Conservation (phyloP, 2,797 vertebrate species). For the Diplodus sargus region DNA sequence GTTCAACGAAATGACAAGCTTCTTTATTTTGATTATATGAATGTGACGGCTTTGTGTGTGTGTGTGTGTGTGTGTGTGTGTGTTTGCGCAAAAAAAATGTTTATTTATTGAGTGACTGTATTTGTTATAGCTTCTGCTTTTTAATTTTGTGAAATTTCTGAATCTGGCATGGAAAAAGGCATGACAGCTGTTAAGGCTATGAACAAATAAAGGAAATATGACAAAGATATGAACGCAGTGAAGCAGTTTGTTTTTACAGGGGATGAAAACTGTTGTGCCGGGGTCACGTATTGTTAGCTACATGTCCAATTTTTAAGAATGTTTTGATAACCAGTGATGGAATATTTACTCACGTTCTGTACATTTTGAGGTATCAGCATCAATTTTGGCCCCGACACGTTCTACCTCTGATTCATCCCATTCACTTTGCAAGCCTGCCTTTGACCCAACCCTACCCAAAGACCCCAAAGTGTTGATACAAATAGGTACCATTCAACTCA, state of each 20-base stretch:
- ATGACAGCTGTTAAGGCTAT: slow-evolving; percentile 76
- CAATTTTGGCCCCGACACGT: too few species aligned
- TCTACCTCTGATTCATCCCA: too few species aligned
- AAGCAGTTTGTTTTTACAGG: slow-evolving; percentile 11
- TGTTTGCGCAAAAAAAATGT: slow-evolving; percentile 60
- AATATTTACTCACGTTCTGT: too few species aligned
- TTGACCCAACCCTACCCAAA: too few species aligned
- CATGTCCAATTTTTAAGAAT: not conserved
- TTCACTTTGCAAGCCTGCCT: too few species aligned
- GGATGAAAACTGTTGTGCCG: not conserved
- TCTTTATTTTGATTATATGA: slow-evolving; percentile 72
- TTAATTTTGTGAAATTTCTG: slow-evolving; percentile 69
- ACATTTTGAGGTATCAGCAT: too few species aligned
- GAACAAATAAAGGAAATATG: slow-evolving; percentile 77
- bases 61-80: slow-evolving; percentile 37
- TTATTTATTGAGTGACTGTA: slow-evolving; percentile 82
- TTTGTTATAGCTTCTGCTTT: slow-evolving; percentile 79
- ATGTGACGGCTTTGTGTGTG: slow-evolving; percentile 65
- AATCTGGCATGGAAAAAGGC: slow-evolving; percentile 77
- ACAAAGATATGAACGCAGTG: slow-evolving; percentile 31
- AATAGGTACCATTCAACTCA: too few species aligned
- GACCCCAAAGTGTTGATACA: too few species aligned
- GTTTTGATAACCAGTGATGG: too few species aligned
- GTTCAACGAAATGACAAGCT: slow-evolving; percentile 51
- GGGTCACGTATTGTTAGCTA: not conserved